Percentiles rank a stretch among this genome's conserved stretches.
Conservation (phyloP, 2,888 invertebrate species). For the Agelastica alni region DNA sequence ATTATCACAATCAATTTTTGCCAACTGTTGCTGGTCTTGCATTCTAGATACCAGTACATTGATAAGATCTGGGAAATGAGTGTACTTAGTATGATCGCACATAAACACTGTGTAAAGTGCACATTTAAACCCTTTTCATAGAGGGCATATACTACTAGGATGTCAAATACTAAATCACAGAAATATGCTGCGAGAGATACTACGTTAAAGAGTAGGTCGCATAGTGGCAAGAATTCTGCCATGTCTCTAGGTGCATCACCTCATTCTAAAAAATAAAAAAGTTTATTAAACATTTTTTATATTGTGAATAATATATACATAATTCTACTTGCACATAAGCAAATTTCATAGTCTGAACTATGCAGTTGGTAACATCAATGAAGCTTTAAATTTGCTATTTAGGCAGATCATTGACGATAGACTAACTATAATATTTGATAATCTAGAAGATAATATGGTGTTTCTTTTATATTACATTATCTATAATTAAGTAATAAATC, state of each 20-base stretch:
- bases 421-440: no score
- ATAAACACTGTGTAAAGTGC: conserved; percentile 70
- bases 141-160: conserved; percentile 83
- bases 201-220: conserved; percentile 90
- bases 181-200: conserved; percentile 88
- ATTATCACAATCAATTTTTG: conserved; percentile 61
- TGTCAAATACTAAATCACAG: conserved; percentile 88
- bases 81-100: conserved; percentile 73
- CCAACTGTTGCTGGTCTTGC: conserved; percentile 50
- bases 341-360: no score
- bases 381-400: no score
- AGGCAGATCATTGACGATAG: no score
- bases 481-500: no score
- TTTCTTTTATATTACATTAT: no score
- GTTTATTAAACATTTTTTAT: no score
- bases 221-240: conserved; percentile 88
- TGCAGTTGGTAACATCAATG: no score
- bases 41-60: conserved; percentile 63
- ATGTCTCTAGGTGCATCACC: conserved; percentile 54
- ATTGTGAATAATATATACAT: no score
- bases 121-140: conserved; percentile 69
- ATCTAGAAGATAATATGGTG: no score
- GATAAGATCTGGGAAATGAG: conserved; percentile 77
- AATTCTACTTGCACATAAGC: no score
- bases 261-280: conserved; percentile 47